Conservation (phyloP, 2,113 vertebrate genomes). For the Halcyon senegalensis region DNA sequence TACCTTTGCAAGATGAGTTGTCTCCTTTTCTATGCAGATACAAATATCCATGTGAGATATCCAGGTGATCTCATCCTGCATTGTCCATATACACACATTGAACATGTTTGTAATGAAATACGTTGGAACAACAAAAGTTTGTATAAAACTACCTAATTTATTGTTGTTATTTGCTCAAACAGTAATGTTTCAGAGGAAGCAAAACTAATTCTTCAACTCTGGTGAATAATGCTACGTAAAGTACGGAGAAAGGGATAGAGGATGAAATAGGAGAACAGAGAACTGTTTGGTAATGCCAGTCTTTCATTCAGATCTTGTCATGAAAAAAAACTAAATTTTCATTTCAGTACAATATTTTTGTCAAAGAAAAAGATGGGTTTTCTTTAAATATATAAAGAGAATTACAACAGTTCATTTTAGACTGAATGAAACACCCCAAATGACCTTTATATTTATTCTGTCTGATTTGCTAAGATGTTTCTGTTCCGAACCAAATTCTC, state of each 20-base stretch:
- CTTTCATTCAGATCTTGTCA: neutral
- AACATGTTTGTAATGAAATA: neutral
- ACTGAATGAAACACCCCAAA: neutral
- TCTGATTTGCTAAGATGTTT: neutral
- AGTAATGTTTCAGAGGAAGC: neutral
- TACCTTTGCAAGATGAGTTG: neutral
- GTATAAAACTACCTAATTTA: neutral
- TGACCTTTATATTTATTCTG: neutral
- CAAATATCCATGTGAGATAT: neutral
- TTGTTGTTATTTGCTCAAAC: neutral
- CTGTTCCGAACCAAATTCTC: neutral
- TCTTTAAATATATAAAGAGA: neutral
- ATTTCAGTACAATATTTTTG: neutral
- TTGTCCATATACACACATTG: neutral
- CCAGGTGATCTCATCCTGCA: neutral
- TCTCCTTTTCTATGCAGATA: neutral
- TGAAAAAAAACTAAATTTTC: neutral
- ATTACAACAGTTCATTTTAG: neutral
- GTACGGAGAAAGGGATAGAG: neutral
- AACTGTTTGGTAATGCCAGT: neutral
- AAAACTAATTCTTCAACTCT: neutral
- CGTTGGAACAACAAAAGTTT: neutral
- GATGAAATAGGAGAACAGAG: neutral
- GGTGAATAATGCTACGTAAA: neutral
- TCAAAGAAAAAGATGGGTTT: neutral